These are phyloP conservation scores for Chaetoderma sp. DNA, from an alignment of 2,888 invertebrate genomes.

Conservation along the genomic window DNA sequence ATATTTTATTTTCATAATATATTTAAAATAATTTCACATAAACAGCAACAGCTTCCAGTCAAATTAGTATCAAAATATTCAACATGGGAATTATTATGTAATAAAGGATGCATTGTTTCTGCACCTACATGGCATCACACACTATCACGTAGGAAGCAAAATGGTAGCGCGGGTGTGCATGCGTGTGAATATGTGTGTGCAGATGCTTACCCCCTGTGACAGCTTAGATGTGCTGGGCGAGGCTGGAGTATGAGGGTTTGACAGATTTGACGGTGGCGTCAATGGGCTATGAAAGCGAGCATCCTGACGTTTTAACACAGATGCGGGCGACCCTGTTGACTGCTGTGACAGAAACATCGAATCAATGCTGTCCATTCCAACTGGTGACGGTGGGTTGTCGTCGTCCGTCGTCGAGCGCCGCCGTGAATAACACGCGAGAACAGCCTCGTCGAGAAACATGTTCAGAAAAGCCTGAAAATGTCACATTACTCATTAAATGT, in stretches of 20 bases:
- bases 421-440: slow-evolving; percentile 78
- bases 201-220: slow-evolving; percentile 50
- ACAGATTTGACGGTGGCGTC: slow-evolving; percentile 87
- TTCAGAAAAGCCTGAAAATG: slow-evolving; percentile 82
- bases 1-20: too few relatives aligned
- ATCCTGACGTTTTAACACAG: slow-evolving; percentile 74
- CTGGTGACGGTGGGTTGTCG: slow-evolving; percentile 95
- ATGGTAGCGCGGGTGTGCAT: too few relatives aligned
- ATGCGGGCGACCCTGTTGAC: slow-evolving; percentile 43
- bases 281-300: slow-evolving; percentile 83
- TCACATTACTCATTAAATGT: too few relatives aligned
- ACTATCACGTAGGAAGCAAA: too few relatives aligned
- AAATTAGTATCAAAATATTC: too few relatives aligned
- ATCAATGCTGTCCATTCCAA: slow-evolving; percentile 78
- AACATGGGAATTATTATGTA: too few relatives aligned
- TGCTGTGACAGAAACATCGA: slow-evolving; percentile 70
- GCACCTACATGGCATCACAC: too few relatives aligned
- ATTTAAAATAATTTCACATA: too few relatives aligned
- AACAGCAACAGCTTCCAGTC: too few relatives aligned
- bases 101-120: too few relatives aligned
- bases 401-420: slow-evolving; percentile 90
- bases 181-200: too few relatives aligned
- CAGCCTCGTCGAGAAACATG: slow-evolving; percentile 91
- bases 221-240: slow-evolving; percentile 74
- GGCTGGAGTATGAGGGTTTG: slow-evolving; percentile 88